Evolutionary conservation across 2,113 vertebrate species (phyloP).

Genomic region (Nestor notabilis): DNA sequence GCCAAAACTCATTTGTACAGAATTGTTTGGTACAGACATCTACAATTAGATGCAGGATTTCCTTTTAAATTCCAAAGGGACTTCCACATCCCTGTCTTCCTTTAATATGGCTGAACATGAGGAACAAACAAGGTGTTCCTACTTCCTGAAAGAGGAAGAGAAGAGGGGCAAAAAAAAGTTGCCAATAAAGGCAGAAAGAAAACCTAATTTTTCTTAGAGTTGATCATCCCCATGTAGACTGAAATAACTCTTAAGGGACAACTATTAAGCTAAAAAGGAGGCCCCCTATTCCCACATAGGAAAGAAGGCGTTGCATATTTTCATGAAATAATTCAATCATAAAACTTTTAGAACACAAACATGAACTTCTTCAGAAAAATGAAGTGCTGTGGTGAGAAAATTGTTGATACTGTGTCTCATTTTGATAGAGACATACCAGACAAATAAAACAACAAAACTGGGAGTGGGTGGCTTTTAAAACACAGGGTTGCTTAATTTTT

Average conservation of each 20-base stretch:
- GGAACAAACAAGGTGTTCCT: constrained; percentile 50
- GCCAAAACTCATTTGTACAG: background rate
- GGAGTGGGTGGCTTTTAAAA: background rate
- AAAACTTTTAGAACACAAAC: background rate
- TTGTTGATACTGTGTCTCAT: background rate
- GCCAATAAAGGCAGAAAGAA: constrained; percentile 17
- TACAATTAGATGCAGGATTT: constrained; percentile 58
- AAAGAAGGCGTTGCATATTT: background rate
- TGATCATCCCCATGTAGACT: background rate
- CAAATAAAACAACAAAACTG: background rate
- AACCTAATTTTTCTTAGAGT: background rate
- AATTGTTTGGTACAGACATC: constrained; percentile 20
- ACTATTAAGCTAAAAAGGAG: background rate
- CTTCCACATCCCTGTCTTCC: constrained; percentile 36
- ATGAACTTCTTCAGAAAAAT: background rate
- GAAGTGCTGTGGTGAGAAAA: background rate
- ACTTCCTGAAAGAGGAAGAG: constrained; percentile 34
- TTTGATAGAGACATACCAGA: background rate
- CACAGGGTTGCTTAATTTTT: background rate
- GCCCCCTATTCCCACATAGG: background rate
- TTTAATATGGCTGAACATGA: background rate
- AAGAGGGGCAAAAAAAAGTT: background rate
- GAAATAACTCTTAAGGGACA: background rate
- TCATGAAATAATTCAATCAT: background rate
- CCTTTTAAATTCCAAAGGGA: constrained; percentile 42